Percentiles rank a stretch among this genome's conserved stretches.
Evolutionary conservation across 2,797 vertebrate species (phyloP).

Genomic region (Muscicapa striata): DNA sequence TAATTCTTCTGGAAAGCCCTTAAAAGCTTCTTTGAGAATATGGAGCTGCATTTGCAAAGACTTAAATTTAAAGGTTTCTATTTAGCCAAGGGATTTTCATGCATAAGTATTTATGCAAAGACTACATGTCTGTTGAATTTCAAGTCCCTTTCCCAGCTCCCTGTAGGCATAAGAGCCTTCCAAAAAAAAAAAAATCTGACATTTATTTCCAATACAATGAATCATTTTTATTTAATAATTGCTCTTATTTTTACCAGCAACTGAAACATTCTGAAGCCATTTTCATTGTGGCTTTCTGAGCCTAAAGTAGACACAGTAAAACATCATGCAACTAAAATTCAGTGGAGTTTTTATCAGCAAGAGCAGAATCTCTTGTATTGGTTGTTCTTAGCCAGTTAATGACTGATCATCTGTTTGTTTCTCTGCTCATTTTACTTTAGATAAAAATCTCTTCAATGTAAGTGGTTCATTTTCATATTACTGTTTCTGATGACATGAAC

Average conservation of each 20-base stretch:
- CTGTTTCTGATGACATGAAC: neutral
- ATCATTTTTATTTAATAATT: conserved; percentile 21
- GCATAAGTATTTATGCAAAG: conserved; percentile 22
- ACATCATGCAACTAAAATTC: neutral
- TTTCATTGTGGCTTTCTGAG: neutral
- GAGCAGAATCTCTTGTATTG: neutral
- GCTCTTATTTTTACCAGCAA: conserved; percentile 2
- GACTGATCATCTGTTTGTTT: neutral
- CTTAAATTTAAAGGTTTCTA: conserved; percentile 36
- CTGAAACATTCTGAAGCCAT: neutral
- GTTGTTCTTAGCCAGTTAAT: neutral
- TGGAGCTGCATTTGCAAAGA: conserved; percentile 24
- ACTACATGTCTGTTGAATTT: conserved; percentile 5
- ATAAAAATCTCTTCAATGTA: neutral
- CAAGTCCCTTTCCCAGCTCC: neutral
- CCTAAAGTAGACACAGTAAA: neutral
- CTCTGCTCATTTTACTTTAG: neutral
- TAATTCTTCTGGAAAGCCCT: conserved; percentile 40
- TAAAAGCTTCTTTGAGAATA: conserved; percentile 22
- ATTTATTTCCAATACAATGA: neutral
- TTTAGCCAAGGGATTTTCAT: conserved; percentile 32
- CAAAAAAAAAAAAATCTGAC: neutral
- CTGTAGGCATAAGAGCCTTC: neutral
- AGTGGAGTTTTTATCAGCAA: neutral
- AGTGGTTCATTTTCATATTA: neutral